Base-by-base conservation (phyloP, 2,888 invertebrate genomes). In the Branchinecta sandiegonensis region DNA sequence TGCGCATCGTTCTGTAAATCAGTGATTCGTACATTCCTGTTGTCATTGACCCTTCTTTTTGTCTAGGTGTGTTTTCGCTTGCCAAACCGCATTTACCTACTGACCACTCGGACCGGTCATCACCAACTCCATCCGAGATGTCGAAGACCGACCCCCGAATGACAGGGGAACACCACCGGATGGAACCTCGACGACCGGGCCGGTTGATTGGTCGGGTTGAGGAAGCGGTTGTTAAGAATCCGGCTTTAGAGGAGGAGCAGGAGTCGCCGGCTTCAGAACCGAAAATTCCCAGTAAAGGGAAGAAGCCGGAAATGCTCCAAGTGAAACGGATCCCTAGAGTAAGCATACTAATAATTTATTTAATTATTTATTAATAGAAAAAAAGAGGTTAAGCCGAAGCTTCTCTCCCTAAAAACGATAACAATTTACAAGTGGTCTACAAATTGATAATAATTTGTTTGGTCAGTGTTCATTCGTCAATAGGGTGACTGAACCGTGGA, bases 61-160 rank as follows among this genome's bases (percentile, higher is more conserved):
- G 8, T 56, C 10, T 23, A 56, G 63, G 63, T 17, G 23, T 23
- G 1, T 56, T 56, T 56, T 56, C 63, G n/a, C 63, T 56, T 56
- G 63, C 63, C 11, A 56, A 56, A 10, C n/a, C 63, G n/a, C 37
- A 37, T 37, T 37, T 37, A 37, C 10, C 9, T 56, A n/a, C 63
- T 1, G 47, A 67, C 12, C 63, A 14, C n/a, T 46, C 17, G 46
- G 63, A 56, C 13, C 71, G 75, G 8, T 72, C 73, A 69, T 75
- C 74, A 8, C 75, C 75, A 6, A 74, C 75, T 13, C 75, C 75
- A 17, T 74, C 74, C 64, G 75, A 75, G 69, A 73, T 74, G 23
- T 74, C 75, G 56, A 75, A 75, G 68, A 74, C 75, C 17, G 75
- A 75, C 46, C 73, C 73, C 23, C 73, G 73, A 7, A 73, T 73